Conservation (phyloP, 2,113 vertebrate species). For the Neotoma lepida region DNA sequence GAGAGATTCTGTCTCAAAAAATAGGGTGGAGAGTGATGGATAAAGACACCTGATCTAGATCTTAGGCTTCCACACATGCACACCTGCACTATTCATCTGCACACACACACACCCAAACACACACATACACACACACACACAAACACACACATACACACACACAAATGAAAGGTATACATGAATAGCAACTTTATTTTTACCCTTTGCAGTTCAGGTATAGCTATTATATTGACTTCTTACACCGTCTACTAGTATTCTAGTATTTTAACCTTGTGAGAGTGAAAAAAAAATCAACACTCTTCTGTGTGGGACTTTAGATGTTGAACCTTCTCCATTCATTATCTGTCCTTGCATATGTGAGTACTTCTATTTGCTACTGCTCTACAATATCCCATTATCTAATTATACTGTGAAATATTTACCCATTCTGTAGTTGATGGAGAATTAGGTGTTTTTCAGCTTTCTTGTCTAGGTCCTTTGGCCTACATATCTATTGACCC, state of each 20-base stretch:
- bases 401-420: not conserved
- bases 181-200: not conserved
- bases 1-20: not conserved
- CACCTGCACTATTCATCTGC: not conserved
- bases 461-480: conserved; percentile 25
- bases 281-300: not conserved
- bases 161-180: not conserved
- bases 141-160: not conserved
- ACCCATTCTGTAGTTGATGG: not conserved
- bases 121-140: not conserved
- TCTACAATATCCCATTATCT: not conserved
- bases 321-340: not conserved
- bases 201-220: not conserved
- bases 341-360: not conserved
- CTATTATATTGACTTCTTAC: not conserved
- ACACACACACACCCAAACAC: no score
- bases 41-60: no score
- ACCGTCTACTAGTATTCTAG: not conserved
- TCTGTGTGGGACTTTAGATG: conserved; percentile 7
- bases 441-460: not conserved
- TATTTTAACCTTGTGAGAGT: conserved; percentile 42
- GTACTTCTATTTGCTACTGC: not conserved
- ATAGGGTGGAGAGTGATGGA: not conserved
- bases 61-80: not conserved
- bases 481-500: not conserved